These are phyloP conservation scores for Tinea pellionella DNA, from an alignment of 2,888 invertebrate species.

Conservation along the genomic window DNA sequence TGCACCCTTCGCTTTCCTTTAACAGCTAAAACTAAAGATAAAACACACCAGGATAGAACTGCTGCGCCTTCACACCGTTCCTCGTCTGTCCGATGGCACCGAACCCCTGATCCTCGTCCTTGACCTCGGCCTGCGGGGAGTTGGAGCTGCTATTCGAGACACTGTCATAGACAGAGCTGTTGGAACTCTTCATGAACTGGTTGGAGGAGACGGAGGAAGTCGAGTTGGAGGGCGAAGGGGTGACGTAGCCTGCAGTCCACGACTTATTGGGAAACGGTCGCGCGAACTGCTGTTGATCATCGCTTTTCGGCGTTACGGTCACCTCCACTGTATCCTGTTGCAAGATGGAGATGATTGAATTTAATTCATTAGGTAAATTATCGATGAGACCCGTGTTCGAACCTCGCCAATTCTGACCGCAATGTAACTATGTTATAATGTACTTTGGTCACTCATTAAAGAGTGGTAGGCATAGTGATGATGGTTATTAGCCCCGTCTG, in stretches of 20 bases:
- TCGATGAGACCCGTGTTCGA: no score
- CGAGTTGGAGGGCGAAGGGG: constrained; percentile 17
- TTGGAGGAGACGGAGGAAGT: constrained; percentile 17
- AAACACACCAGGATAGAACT: constrained; percentile 7
- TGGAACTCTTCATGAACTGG: constrained; percentile 16
- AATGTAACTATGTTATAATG: no score
- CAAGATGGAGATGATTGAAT: background rate
- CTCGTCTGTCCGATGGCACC: constrained; percentile 29
- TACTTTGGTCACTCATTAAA: no score
- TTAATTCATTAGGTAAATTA: no score
- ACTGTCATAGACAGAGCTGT: constrained; percentile 17
- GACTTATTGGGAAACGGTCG: background rate
- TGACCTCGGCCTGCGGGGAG: constrained; percentile 8
- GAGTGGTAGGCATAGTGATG: no score
- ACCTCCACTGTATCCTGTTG: constrained; percentile 8
- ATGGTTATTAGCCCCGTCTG: no score
- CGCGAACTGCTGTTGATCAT: constrained; percentile 1
- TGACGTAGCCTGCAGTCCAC: background rate
- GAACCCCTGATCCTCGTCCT: constrained; percentile 25
- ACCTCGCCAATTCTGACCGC: no score
- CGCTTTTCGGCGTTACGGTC: background rate
- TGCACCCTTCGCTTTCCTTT: no score
- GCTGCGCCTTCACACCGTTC: constrained; percentile 7
- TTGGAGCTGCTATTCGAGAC: constrained; percentile 19
- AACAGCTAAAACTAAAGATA: background rate